Conservation (phyloP, 2,888 invertebrate genomes). For the Aporophyla nigra region DNA sequence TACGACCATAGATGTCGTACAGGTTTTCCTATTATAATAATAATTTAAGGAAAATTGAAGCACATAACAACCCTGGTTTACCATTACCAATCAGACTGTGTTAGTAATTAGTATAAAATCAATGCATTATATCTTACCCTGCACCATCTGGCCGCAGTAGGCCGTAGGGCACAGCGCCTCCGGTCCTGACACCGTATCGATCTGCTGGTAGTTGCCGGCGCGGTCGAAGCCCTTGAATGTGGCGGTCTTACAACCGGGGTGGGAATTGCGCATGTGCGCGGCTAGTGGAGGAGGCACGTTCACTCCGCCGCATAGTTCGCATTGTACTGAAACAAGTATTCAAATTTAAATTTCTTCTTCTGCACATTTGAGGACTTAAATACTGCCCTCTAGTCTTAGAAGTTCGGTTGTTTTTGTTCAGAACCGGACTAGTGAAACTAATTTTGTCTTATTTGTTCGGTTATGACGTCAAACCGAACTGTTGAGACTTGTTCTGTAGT, state of each 20-base stretch:
- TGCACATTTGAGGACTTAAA: neutral
- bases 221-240: constrained; percentile 98
- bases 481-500: too few relatives aligned
- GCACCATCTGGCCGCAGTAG: constrained; percentile 82
- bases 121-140: constrained; percentile 70
- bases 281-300: constrained; percentile 95
- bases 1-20: too few relatives aligned
- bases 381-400: neutral
- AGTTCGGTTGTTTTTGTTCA: too few relatives aligned
- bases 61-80: too few relatives aligned
- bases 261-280: constrained; percentile 97
- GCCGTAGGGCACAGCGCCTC: constrained; percentile 68
- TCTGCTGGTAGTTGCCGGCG: constrained; percentile 96
- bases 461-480: too few relatives aligned
- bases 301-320: constrained; percentile 96
- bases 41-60: too few relatives aligned
- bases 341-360: neutral
- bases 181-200: constrained; percentile 72
- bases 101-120: neutral
- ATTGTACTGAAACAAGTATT: constrained; percentile 82
- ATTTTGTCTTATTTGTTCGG: too few relatives aligned
- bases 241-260: constrained; percentile 97
- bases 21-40: too few relatives aligned
- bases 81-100: too few relatives aligned
- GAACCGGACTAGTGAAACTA: too few relatives aligned